Conservation (phyloP, 2,888 invertebrate species). For the Hedya salicella region DNA sequence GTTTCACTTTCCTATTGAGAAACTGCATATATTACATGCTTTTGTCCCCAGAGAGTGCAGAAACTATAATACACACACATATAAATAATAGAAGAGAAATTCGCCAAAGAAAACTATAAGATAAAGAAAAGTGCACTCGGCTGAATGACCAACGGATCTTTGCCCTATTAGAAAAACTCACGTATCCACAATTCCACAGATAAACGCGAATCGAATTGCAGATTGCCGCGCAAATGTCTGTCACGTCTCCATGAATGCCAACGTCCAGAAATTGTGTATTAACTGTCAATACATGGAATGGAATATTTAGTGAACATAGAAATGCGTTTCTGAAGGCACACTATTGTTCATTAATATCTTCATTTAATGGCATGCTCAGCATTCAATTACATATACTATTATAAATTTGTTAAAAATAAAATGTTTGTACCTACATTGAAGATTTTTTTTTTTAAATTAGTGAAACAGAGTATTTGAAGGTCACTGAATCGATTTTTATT, state of each 20-base stretch:
- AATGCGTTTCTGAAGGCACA: too few relatives aligned
- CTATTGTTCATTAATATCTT: too few relatives aligned
- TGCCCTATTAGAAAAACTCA: conserved; percentile 19
- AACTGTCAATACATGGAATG: too few relatives aligned
- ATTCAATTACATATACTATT: too few relatives aligned
- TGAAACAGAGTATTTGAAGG: too few relatives aligned
- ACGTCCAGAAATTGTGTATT: neutral
- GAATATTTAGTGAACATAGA: neutral
- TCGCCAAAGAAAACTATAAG: neutral
- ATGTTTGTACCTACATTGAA: too few relatives aligned
- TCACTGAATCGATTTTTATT: too few relatives aligned
- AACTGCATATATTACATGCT: conserved; percentile 32
- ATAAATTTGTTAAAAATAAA: too few relatives aligned
- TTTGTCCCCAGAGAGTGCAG: conserved; percentile 28
- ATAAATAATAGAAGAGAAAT: conserved; percentile 16
- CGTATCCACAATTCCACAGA: neutral
- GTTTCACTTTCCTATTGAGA: conserved; percentile 36
- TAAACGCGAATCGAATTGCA: conserved; percentile 10
- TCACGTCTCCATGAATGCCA: conserved; percentile 3
- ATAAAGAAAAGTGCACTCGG: conserved; percentile 1
- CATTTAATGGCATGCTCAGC: too few relatives aligned
- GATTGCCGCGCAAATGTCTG: conserved; percentile 2
- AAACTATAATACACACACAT: conserved; percentile 18
- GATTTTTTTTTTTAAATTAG: too few relatives aligned
- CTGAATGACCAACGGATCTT: conserved; percentile 19